Conservation (phyloP, 2,113 vertebrate genomes). For the Aythya baeri region DNA sequence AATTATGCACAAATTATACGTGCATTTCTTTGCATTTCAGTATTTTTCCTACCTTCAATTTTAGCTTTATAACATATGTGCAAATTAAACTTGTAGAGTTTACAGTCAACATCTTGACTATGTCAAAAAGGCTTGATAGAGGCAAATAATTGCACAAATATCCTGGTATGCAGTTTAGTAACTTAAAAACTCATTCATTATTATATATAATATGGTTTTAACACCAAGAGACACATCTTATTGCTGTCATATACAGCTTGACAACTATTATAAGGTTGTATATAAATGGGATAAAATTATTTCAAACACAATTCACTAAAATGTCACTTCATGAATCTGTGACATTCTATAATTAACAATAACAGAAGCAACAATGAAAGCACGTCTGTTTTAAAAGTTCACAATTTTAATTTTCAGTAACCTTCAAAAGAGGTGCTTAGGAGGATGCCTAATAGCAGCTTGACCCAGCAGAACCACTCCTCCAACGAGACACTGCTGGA, state of each 20-base stretch:
- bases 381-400: background rate
- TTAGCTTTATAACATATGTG: background rate
- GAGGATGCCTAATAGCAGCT: background rate
- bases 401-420: background rate
- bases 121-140: background rate
- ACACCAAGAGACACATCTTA: background rate
- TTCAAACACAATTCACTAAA: background rate
- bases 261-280: background rate
- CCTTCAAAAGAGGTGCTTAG: background rate
- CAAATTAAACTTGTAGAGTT: background rate
- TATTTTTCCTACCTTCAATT: background rate
- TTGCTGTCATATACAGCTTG: background rate
- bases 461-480: background rate
- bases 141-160: background rate
- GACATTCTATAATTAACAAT: background rate
- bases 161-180: background rate
- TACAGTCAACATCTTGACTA: fast-evolving
- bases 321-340: background rate
- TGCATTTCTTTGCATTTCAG: background rate
- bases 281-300: background rate
- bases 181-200: background rate
- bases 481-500: background rate
- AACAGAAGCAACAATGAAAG: background rate
- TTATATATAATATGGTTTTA: background rate
- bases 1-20: background rate